These are phyloP conservation scores for Diaperis boleti DNA, from an alignment of 2,888 invertebrate genomes.

Conservation along the genomic window DNA sequence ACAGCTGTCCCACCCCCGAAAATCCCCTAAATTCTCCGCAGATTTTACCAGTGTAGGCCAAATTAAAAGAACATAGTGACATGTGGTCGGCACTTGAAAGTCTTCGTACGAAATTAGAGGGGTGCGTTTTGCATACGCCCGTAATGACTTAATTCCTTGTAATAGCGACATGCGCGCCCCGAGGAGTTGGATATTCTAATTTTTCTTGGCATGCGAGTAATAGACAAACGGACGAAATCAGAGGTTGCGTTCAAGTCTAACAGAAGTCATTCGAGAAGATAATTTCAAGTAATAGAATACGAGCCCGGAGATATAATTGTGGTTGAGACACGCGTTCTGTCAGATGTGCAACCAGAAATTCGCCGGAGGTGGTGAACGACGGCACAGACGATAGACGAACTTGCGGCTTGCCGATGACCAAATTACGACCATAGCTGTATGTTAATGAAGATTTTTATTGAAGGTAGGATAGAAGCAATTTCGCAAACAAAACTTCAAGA, in stretches of 20 bases:
- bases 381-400: constrained; percentile 36
- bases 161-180: constrained; percentile 11
- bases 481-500: background rate
- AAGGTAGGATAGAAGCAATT: background rate
- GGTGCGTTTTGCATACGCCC: constrained; percentile 20
- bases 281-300: constrained; percentile 34
- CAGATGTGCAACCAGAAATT: constrained; percentile 36
- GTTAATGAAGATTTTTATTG: constrained; percentile 24
- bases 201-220: constrained; percentile 17
- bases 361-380: constrained; percentile 13
- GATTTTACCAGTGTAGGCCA: constrained; percentile 47
- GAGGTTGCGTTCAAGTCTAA: constrained; percentile 31
- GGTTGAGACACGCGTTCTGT: constrained; percentile 41
- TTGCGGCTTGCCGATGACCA: constrained; percentile 9
- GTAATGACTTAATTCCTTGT: constrained; percentile 36
- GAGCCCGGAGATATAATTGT: constrained; percentile 29
- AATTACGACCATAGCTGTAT: constrained; percentile 11
- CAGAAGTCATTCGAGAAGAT: constrained; percentile 29
- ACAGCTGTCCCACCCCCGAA: constrained; percentile 1
- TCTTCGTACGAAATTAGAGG: constrained; percentile 24
- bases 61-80: constrained; percentile 61
- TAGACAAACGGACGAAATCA: constrained; percentile 32
- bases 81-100: constrained; percentile 54
- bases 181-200: constrained; percentile 7
- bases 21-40: constrained; percentile 42